Conservation (phyloP, 2,888 invertebrate species). For the Hemithea aestivaria region DNA sequence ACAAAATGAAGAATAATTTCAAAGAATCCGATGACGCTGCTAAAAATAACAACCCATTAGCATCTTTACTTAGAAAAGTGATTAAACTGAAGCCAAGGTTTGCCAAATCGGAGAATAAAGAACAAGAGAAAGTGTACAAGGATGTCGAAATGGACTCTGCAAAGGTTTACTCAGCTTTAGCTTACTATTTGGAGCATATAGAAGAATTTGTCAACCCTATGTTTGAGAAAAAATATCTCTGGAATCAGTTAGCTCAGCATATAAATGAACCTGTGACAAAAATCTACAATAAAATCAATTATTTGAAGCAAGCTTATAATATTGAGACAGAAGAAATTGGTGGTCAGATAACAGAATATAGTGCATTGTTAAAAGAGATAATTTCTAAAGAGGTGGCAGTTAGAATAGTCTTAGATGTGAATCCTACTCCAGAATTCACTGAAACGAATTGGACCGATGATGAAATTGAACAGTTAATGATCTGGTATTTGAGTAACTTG, state of each 20-base stretch:
- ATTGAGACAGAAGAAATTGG: conserved; percentile 35
- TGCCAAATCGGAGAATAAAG: conserved; percentile 36
- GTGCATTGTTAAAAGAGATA: conserved; percentile 45
- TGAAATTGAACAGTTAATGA: conserved; percentile 51
- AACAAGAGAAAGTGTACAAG: conserved; percentile 42
- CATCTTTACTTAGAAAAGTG: conserved; percentile 48
- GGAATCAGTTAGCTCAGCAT: conserved; percentile 55
- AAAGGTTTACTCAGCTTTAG: conserved; percentile 50
- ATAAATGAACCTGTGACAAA: conserved; percentile 49
- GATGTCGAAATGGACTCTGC: conserved; percentile 45
- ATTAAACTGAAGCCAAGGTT: conserved; percentile 50
- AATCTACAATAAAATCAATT: conserved; percentile 61
- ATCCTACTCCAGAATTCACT: conserved; percentile 30
- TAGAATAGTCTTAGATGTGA: conserved; percentile 41
- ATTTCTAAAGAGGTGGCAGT: conserved; percentile 44
- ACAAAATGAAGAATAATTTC: conserved; percentile 48
- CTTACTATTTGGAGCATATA: conserved; percentile 57
- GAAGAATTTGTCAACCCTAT: conserved; percentile 62
- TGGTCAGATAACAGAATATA: conserved; percentile 34
- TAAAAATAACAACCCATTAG: conserved; percentile 36
- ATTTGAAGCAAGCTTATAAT: conserved; percentile 53
- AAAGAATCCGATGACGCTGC: conserved; percentile 30
- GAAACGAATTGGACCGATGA: conserved; percentile 52
- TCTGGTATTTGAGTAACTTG: conserved; percentile 64
- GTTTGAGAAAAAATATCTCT: conserved; percentile 61